Evolutionary conservation across 2,888 invertebrate species (phyloP).

Genomic region (Morinoia aosen): DNA sequence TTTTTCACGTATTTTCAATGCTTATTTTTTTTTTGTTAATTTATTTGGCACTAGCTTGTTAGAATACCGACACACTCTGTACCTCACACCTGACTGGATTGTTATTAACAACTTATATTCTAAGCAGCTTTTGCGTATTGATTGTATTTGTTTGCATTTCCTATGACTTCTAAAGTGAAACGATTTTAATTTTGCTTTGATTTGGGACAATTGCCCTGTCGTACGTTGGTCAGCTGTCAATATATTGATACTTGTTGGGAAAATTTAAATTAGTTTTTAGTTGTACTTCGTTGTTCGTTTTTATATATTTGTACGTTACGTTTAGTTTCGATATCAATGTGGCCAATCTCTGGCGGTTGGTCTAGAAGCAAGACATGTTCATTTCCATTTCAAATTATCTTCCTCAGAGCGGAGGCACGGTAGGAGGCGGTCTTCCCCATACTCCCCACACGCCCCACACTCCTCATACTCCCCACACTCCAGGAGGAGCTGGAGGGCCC

Average conservation of each 20-base stretch:
- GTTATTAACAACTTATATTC: neutral
- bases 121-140: neutral
- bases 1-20: neutral
- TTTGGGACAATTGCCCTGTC: too few relatives aligned
- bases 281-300: neutral
- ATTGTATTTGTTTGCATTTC: neutral
- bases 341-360: neutral
- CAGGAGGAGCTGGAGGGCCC: conserved; percentile 80
- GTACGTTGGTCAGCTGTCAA: neutral
- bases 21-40: neutral
- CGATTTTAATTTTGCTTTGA: too few relatives aligned
- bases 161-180: neutral
- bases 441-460: conserved; percentile 82
- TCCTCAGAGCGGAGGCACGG: conserved; percentile 44
- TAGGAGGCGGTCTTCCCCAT: conserved; percentile 63
- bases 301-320: neutral
- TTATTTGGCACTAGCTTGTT: neutral
- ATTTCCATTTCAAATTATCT: neutral
- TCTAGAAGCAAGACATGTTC: neutral
- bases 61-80: neutral
- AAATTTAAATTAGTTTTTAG: neutral
- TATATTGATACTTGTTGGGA: neutral
- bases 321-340: neutral
- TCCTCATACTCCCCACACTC: conserved; percentile 83
- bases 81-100: neutral